Percentiles rank a stretch among this genome's conserved stretches.
Evolutionary conservation across 2,888 invertebrate species (phyloP).

Genomic region (Orthosia cruda): DNA sequence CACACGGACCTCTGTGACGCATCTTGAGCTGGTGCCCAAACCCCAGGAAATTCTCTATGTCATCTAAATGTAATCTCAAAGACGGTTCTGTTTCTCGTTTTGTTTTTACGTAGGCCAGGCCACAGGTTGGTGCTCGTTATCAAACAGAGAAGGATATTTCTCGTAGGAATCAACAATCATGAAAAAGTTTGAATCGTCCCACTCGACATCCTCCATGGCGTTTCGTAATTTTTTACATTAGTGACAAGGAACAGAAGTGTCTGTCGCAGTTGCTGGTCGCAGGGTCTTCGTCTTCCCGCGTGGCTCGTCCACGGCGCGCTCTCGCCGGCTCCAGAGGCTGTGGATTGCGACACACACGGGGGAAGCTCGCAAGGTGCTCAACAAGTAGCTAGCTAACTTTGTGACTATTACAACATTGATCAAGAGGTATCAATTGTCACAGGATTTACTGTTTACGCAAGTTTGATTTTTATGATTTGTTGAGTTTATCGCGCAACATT

Average conservation of each 20-base stretch:
- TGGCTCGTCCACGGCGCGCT: too few relatives aligned
- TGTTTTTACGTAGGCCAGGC: accelerated
- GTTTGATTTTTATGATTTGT: not conserved
- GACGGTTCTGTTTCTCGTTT: accelerated
- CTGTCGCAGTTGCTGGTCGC: not conserved
- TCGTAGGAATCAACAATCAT: not conserved
- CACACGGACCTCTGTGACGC: too few relatives aligned
- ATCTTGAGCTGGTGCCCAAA: not conserved
- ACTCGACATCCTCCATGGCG: slow-evolving; percentile 8
- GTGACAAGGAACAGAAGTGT: not conserved
- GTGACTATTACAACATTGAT: not conserved
- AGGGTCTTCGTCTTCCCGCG: slow-evolving; percentile 20
- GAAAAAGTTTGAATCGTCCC: not conserved
- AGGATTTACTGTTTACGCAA: not conserved
- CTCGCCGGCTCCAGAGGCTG: not conserved
- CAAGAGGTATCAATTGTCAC: not conserved
- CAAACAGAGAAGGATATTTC: not conserved
- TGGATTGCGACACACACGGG: slow-evolving; percentile 8
- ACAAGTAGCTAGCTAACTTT: not conserved
- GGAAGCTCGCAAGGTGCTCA: slow-evolving; percentile 9
- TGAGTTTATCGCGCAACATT: not conserved
- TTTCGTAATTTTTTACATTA: not conserved
- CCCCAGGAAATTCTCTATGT: not conserved
- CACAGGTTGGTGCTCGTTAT: not conserved
- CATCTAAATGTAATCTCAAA: not conserved